Evolutionary conservation across 2,888 invertebrate genomes (phyloP).

Genomic region (Amorpha juglandis): DNA sequence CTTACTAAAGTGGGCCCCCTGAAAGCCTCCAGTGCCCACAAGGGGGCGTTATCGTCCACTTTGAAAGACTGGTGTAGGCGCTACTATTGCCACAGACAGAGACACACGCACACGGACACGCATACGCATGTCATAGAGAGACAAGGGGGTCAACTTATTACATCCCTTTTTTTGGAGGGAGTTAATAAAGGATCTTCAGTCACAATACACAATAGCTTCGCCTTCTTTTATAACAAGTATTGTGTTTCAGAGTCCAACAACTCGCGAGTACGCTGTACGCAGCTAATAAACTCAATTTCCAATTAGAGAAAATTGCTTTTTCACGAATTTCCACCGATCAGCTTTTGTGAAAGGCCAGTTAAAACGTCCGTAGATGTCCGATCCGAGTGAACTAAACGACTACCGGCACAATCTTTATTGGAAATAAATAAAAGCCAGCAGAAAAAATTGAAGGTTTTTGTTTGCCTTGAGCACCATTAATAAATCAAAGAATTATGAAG

Average conservation of each 20-base stretch:
- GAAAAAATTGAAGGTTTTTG: constrained; percentile 51
- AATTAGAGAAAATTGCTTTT: constrained; percentile 61
- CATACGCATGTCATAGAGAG: no score
- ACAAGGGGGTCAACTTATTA: no score
- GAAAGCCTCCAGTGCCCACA: no score
- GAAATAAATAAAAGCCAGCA: constrained; percentile 59
- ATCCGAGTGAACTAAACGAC: constrained; percentile 38
- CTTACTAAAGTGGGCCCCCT: no score
- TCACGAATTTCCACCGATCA: constrained; percentile 56
- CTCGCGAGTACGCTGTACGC: constrained; percentile 39
- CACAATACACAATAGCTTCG: neutral
- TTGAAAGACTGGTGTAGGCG: no score
- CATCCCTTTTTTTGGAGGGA: no score
- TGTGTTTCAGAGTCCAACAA: constrained; percentile 38
- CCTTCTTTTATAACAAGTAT: constrained; percentile 36
- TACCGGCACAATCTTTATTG: constrained; percentile 54
- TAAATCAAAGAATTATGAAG: constrained; percentile 25
- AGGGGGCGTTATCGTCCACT: no score
- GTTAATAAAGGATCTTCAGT: neutral
- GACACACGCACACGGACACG: no score
- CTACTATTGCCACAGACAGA: no score
- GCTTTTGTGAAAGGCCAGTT: constrained; percentile 56
- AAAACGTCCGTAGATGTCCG: constrained; percentile 43
- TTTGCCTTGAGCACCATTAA: constrained; percentile 38
- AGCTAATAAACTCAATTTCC: constrained; percentile 52